Conservation (phyloP, 2,888 invertebrate species). For the Phyllotreta cruciferae region DNA sequence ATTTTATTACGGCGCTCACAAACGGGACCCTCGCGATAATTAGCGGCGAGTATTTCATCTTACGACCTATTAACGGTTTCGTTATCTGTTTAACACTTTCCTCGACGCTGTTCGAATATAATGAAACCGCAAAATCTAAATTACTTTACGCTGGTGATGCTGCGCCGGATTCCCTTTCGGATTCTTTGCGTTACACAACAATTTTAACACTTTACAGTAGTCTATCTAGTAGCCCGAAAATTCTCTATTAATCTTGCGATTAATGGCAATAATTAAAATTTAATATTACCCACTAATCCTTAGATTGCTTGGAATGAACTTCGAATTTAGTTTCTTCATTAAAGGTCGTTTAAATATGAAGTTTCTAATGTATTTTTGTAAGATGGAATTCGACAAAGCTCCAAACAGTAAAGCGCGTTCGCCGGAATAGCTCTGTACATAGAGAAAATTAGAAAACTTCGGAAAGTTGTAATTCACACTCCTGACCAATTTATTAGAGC, state of each 20-base stretch:
- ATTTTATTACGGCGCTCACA: constrained; percentile 25
- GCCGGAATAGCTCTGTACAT: background rate
- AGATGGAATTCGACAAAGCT: no score
- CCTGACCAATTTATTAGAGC: background rate
- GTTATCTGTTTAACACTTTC: constrained; percentile 14
- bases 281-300: no score
- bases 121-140: constrained; percentile 1
- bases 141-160: constrained; percentile 1
- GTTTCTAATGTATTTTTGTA: no score
- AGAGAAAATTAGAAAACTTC: constrained; percentile 16
- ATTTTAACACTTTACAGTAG: no score
- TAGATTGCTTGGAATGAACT: no score
- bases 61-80: constrained; percentile 11
- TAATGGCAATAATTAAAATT: no score
- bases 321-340: no score
- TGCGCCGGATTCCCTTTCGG: no score
- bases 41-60: constrained; percentile 13
- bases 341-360: no score
- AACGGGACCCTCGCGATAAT: constrained; percentile 11
- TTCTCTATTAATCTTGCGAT: no score
- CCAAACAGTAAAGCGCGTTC: background rate
- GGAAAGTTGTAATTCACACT: background rate
- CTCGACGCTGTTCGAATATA: background rate
- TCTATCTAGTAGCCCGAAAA: no score
- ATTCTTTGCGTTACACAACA: no score